Evolutionary conservation across 1,140 invertebrate genomes (phyloP), one percentile per base, ranked within the genome.

Genomic region (Teleopsis dalmanni): DNA sequence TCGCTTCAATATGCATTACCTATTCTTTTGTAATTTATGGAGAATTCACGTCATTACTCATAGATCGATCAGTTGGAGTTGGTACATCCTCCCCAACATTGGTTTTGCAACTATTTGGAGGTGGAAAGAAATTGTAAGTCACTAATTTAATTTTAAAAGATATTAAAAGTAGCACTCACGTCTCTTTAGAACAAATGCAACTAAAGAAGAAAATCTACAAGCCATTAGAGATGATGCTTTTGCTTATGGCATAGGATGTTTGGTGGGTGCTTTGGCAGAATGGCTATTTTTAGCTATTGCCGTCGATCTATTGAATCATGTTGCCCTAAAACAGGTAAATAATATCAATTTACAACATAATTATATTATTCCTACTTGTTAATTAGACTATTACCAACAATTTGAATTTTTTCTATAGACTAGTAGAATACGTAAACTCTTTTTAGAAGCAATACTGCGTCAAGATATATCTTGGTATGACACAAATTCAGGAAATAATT

Each of bases 391-490:
- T n/a, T n/a, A n/a, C n/a, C n/a, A n/a, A n/a, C n/a, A n/a, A n/a
- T n/a, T n/a, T n/a, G n/a, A n/a, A n/a, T n/a, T n/a, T n/a, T n/a
- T n/a, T n/a, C n/a, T n/a, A n/a, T n/a, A n/a, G n/a, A n/a, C n/a
- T n/a, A n/a, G n/a, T n/a, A 75, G 82, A 62, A 79, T 92, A 16
- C 80, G 86, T 36, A 77, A 77, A 55, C 72, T 75, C 55, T 91
- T 88, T 62, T 72, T 92, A 13, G 73, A 79, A 57, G 76, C 87
- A 6, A 81, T 92, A 2, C 71, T 96, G 4, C 78, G 87, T 13
- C 91, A 95, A 72, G 90, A 95, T 57, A 89, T 95, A 60, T 75
- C 82, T 23, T 96, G 92, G 92, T 95, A 90, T 70, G 92, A 95
- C 63, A 81, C 83, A 2, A 83, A 89, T 56, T 84, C 88, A 25